Base-by-base conservation (phyloP, 1,140 invertebrate species). In the Dendrolimus punctatus region DNA sequence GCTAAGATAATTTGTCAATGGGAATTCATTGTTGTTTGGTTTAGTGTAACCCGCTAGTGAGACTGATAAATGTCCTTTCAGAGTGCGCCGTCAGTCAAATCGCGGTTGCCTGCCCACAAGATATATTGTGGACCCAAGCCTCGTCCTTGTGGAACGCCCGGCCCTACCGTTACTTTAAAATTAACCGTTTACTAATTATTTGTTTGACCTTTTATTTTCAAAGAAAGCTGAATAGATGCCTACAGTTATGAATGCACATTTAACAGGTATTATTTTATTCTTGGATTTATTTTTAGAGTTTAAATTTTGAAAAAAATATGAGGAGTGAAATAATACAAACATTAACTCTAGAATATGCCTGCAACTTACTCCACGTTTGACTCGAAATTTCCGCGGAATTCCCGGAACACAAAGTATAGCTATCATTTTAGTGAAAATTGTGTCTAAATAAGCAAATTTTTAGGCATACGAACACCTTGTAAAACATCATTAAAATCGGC, bases 1-100 rank as follows among this genome's bases (percentile, higher is more conserved):
- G 64, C 55, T 55, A 64, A 77, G 82, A 84, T 75, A 81, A 85
- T 82, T 85, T 82, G 80, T 82, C 80, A 82, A 85, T 85, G 77
- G 82, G 76, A 79, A 84, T 85, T 82, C 82, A 85, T 82, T 84
- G 80, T 82, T 83, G 79, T 85, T 85, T 82, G 82, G 74, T 83
- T 77, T 78, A 80, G 74, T 78, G 79, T 82, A 81, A 80, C 80
- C 79, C 78, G 70, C 73, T 80, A 78, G 77, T 80, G 80, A 84
- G 74, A 68, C 78, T 81, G 82, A 85, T 85, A 80, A 82, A 83
- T 85, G 80, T 80, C 80, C 82, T 82, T 82, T 85, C 82, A 85
- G 76, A 73, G 74, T 62, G 67, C 69, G 72, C 78, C 78, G 82
- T 83, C 82, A 79, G 77, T 83, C 80, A 85, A 80, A 82, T 74